These are phyloP conservation scores for Smutsia temminckii DNA, from an alignment of 2,797 vertebrate genomes.

Conservation along the genomic window DNA sequence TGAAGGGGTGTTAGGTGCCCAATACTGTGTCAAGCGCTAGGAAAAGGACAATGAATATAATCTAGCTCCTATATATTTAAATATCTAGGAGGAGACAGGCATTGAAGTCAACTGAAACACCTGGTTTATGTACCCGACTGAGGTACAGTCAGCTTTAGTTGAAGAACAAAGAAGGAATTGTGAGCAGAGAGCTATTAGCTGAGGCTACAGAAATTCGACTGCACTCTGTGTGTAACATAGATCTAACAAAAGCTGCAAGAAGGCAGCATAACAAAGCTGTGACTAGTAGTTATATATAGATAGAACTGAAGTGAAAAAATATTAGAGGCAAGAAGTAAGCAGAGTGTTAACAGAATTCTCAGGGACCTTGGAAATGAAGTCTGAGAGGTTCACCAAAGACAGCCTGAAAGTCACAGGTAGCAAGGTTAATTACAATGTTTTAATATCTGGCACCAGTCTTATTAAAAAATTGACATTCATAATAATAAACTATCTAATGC, in stretches of 20 bases:
- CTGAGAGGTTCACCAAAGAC: not conserved
- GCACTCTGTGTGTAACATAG: not conserved
- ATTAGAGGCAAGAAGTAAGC: not conserved
- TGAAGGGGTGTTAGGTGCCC: not conserved
- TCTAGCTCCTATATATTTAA: not conserved
- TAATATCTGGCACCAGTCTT: not conserved
- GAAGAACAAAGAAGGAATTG: not conserved
- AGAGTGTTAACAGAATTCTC: not conserved
- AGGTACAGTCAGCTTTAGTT: not conserved
- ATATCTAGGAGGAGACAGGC: not conserved
- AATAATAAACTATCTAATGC: not conserved
- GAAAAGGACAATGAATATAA: not conserved
- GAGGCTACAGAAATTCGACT: not conserved
- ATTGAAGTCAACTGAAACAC: not conserved
- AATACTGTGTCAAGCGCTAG: not conserved
- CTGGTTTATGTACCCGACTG: not conserved
- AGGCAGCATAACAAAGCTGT: not conserved
- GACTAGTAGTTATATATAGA: not conserved
- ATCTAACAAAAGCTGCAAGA: not conserved
- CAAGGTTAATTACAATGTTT: not conserved
- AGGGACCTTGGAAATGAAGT: not conserved
- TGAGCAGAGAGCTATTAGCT: not conserved
- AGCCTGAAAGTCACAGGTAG: not conserved
- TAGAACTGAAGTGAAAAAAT: not conserved
- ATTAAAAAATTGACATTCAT: slow-evolving; percentile 2